These are phyloP conservation scores for Tenodera sinensis DNA, from an alignment of 2,888 invertebrate genomes.

Conservation along the genomic window DNA sequence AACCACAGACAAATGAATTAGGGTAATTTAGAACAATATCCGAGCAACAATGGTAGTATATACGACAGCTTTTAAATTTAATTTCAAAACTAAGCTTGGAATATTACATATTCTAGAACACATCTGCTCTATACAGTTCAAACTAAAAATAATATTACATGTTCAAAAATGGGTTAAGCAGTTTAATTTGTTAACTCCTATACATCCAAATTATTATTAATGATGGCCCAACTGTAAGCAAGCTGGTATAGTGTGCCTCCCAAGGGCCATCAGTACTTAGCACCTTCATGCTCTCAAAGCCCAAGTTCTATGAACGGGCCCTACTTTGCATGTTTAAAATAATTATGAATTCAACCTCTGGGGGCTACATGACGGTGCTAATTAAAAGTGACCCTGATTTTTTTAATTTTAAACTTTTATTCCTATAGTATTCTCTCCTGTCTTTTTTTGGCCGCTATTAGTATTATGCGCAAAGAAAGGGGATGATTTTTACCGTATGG, in stretches of 20 bases:
- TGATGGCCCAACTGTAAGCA: not conserved
- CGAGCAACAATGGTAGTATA: no score
- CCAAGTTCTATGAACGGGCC: not conserved
- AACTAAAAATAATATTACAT: no score
- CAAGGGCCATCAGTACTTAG: not conserved
- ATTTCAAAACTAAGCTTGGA: no score
- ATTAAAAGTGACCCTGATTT: constrained; percentile 18
- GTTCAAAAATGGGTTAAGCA: no score
- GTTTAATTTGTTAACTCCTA: not conserved
- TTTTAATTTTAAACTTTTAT: not conserved
- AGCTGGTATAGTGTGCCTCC: not conserved
- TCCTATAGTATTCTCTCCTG: not conserved
- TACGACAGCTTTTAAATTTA: no score
- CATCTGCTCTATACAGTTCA: no score
- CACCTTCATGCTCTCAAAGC: not conserved
- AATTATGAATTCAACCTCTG: constrained; percentile 14
- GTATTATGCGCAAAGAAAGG: not conserved
- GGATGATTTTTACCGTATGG: not conserved
- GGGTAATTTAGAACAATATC: no score
- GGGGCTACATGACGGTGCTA: constrained; percentile 14
- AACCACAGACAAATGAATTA: no score
- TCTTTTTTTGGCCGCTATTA: not conserved
- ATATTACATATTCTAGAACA: no score
- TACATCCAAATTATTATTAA: not conserved
- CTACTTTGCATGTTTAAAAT: constrained; percentile 15